phyloP scores from a whole-genome alignment of 2,113 vertebrate species.

The Halichoeres trimaculatus region DNA sequence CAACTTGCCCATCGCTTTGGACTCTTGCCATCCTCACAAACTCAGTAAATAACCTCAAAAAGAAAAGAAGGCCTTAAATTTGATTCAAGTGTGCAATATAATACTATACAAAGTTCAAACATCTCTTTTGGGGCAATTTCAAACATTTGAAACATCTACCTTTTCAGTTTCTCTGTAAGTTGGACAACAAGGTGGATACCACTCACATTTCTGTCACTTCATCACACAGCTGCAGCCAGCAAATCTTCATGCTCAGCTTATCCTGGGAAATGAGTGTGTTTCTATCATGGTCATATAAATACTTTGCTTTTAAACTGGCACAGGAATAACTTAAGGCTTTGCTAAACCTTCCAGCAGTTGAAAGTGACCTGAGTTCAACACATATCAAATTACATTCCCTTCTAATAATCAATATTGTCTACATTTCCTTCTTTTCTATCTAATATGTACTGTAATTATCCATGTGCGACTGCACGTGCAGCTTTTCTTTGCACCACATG shows the following conservation, averaged over 20 bases:
- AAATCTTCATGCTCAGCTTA: too few species aligned
- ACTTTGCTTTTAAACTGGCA: background rate
- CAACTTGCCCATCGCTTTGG: background rate
- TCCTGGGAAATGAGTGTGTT: too few species aligned
- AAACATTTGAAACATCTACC: background rate
- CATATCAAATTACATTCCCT: conserved; percentile 38
- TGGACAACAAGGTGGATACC: background rate
- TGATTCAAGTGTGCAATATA: background rate
- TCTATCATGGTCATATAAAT: too few species aligned
- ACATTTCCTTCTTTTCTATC: background rate
- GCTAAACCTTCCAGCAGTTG: conserved; percentile 28
- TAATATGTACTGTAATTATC: background rate
- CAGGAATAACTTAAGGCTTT: conserved; percentile 25
- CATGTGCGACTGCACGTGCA: background rate
- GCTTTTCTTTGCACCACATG: background rate
- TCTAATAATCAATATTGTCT: background rate
- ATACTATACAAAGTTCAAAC: too few species aligned
- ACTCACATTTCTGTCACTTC: background rate
- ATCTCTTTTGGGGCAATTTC: background rate
- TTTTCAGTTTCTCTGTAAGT: background rate
- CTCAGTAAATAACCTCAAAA: conserved; percentile 1
- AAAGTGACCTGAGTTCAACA: conserved; percentile 25
- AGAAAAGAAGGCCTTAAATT: conserved; percentile 32
- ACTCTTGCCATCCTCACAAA: background rate
- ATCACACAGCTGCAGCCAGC: background rate